These are phyloP conservation scores for Elegia similella DNA, from an alignment of 2,888 invertebrate species.

Conservation along the genomic window DNA sequence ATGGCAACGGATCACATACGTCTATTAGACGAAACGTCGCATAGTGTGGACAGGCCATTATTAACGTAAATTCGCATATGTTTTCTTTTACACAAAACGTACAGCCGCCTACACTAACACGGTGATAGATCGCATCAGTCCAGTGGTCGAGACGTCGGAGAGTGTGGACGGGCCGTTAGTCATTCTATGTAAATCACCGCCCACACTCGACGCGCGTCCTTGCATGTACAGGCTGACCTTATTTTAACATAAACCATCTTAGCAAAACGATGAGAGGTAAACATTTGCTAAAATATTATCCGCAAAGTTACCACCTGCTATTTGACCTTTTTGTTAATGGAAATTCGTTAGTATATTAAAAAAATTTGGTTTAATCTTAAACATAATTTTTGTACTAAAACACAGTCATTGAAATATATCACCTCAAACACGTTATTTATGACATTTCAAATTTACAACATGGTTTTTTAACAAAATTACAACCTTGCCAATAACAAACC, in stretches of 20 bases:
- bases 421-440: too few relatives aligned
- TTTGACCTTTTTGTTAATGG: too few relatives aligned
- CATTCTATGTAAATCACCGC: conserved; percentile 37
- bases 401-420: too few relatives aligned
- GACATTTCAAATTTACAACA: too few relatives aligned
- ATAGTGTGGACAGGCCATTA: background rate
- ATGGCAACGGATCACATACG: too few relatives aligned
- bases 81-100: background rate
- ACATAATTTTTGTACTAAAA: too few relatives aligned
- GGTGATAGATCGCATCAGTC: conserved; percentile 8
- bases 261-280: background rate
- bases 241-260: background rate
- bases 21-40: background rate
- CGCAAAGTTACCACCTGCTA: too few relatives aligned
- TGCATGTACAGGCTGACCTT: conserved; percentile 23
- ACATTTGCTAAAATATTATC: too few relatives aligned
- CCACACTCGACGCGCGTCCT: conserved; percentile 34
- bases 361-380: too few relatives aligned
- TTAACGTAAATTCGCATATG: background rate
- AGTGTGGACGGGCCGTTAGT: conserved; percentile 25
- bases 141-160: conserved; percentile 1
- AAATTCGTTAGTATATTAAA: too few relatives aligned
- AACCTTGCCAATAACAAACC: too few relatives aligned
- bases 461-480: too few relatives aligned
- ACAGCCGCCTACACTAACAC: background rate